Evolutionary conservation across 2,113 vertebrate species (phyloP), one percentile per base, ranked within the genome.

Genomic region (Lamprotornis superbus): DNA sequence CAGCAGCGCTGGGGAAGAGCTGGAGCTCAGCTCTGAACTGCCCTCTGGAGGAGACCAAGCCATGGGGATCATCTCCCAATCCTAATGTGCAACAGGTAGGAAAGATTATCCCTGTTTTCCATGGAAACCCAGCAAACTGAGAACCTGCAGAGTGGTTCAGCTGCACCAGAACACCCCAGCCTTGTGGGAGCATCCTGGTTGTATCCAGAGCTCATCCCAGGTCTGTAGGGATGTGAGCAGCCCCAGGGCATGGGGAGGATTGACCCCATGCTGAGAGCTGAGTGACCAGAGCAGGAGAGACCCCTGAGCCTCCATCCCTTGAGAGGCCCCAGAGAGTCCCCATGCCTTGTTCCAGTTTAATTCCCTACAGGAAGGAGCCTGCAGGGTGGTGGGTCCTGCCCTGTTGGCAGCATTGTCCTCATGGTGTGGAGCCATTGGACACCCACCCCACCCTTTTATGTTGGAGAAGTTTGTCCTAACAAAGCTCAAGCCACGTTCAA

Each of bases 21-120:
- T 69, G 92, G 21, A 90, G 76, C 15, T 86, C 77, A 25, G 91
- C 95, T 93, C 92, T 59, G 84, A 96, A 64, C 90, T 90, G 94
- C 93, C 89, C 94, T 95, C 94, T 95, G 93, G 93, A 92, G 80
- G 76, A 76, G 53, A 73, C 7, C 30, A 8, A 55, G 71, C 89
- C 52, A 0, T 13, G 76, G 90, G 76, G 23, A 19, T 47, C 7
- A 14, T 7, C 4, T 3, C 17, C 30, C 44, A 6, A 0, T 7
- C 25, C 55, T 16, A 1, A 1, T 6, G 1, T 11, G 2, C 42
- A 33, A 10, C 75, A 80, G 90, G 82, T 53, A 12, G 65, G 47
- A 37, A 33, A 33, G 21, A 8, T 25, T 19, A 11, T 59, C 39
- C 7, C 37, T 12, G 42, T 12, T 42, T 55, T 57, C 56, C 24